phyloP scores from a whole-genome alignment of 2,797 vertebrate species.

The Rhincodon typus region DNA sequence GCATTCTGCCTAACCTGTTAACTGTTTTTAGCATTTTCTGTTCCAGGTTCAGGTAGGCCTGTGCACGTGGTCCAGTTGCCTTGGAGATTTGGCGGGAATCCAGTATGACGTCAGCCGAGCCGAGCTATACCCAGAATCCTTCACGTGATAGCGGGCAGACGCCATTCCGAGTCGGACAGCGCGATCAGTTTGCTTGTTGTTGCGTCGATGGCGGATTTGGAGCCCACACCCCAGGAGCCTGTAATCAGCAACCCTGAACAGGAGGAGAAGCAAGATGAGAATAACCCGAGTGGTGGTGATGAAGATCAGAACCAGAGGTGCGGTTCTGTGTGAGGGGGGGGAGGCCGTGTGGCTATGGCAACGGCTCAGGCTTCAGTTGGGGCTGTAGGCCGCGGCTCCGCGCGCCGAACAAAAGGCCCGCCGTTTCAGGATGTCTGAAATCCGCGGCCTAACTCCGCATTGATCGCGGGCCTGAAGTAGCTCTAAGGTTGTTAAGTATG shows the following conservation, averaged over 20 bases:
- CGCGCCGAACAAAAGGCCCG: constrained; percentile 20
- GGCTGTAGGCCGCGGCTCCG: background rate
- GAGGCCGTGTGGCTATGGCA: constrained; percentile 19
- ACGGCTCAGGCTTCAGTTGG: background rate
- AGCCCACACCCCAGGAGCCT: constrained; percentile 7
- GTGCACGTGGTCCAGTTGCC: background rate
- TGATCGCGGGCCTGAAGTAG: background rate
- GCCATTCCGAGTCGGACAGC: background rate
- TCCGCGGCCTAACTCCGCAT: no score
- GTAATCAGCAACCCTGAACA: background rate
- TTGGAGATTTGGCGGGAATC: background rate
- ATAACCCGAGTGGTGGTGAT: background rate
- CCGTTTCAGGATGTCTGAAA: no score
- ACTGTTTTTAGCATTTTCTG: background rate
- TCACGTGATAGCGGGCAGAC: background rate
- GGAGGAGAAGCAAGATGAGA: constrained; percentile 29
- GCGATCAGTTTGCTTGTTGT: background rate
- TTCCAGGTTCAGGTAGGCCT: background rate
- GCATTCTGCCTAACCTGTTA: background rate
- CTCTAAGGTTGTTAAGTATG: background rate
- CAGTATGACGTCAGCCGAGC: background rate
- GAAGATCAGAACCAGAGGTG: constrained; percentile 29
- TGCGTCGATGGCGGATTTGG: constrained; percentile 31
- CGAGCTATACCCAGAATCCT: background rate
- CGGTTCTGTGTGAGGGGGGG: background rate